phyloP scores from a whole-genome alignment of 2,797 vertebrate species.

The Cyprinodon diabolis region DNA sequence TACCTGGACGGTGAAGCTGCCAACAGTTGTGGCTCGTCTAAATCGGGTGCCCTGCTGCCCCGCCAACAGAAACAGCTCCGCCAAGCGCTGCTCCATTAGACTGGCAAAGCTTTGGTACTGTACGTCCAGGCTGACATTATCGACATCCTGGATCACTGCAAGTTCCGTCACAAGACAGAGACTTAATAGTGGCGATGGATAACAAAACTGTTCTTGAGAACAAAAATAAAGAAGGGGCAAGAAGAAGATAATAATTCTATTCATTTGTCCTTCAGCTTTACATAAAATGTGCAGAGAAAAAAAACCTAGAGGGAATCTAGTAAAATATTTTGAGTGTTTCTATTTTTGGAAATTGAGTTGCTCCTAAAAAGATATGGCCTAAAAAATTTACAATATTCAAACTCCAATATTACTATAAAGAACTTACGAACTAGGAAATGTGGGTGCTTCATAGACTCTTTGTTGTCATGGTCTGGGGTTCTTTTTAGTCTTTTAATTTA shows the following conservation, averaged over 20 bases:
- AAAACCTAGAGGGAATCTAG: not conserved
- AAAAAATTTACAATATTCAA: not conserved
- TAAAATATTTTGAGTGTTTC: not conserved
- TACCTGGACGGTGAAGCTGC: conserved; percentile 97
- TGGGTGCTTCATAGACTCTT: not conserved
- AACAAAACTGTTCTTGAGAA: conserved; percentile 25
- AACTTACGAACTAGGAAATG: not conserved
- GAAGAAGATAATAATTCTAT: conserved; percentile 17
- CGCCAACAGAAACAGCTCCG: conserved; percentile 91
- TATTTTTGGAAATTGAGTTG: not conserved
- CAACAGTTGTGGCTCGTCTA: conserved; percentile 89
- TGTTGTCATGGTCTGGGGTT: no score
- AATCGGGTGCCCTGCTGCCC: conserved; percentile 90
- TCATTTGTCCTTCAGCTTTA: not conserved
- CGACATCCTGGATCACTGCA: conserved; percentile 95
- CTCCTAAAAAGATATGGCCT: not conserved
- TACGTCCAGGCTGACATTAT: conserved; percentile 88
- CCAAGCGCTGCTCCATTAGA: conserved; percentile 94
- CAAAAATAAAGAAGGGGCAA: conserved; percentile 15
- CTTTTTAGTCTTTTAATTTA: no score
- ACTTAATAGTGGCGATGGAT: conserved; percentile 31
- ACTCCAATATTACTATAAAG: not conserved
- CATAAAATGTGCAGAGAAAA: not conserved
- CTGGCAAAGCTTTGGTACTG: conserved; percentile 97
- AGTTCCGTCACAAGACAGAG: conserved; percentile 41